Evolutionary conservation across 2,888 invertebrate species (phyloP).

Genomic region (Neoscelio sp.): DNA sequence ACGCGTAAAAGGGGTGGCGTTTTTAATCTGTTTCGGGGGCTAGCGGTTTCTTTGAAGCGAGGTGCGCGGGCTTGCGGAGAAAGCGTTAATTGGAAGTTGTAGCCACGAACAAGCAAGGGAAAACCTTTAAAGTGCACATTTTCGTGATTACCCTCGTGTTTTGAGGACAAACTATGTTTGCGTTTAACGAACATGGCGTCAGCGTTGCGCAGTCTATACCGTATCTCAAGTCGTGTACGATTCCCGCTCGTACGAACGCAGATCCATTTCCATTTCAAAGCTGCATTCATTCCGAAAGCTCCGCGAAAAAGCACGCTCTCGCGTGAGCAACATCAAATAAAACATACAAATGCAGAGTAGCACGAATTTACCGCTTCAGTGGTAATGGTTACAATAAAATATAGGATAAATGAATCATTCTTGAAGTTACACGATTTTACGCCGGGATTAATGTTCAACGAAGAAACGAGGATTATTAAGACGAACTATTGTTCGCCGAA

Average conservation of each 20-base stretch:
- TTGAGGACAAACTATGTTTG: conserved; percentile 71
- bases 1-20: too few species aligned
- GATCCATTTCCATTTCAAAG: conserved; percentile 44
- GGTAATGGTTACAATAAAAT: conserved; percentile 42
- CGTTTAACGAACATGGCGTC: conserved; percentile 44
- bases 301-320: conserved; percentile 5
- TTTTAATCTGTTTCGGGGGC: too few species aligned
- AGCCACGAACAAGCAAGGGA: conserved; percentile 74
- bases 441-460: conserved; percentile 3
- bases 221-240: conserved; percentile 22
- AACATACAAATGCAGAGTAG: background rate
- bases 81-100: conserved; percentile 79
- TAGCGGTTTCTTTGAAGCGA: conserved; percentile 76
- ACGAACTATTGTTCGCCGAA: too few species aligned
- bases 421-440: conserved; percentile 26
- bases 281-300: conserved; percentile 22
- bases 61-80: conserved; percentile 70
- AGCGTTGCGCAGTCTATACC: conserved; percentile 9
- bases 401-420: conserved; percentile 37
- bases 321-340: conserved; percentile 15
- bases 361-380: conserved; percentile 23
- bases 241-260: conserved; percentile 9
- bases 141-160: conserved; percentile 71
- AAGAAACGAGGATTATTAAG: too few species aligned
- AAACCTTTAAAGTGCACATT: conserved; percentile 72